phyloP scores from a whole-genome alignment of 2,888 invertebrate genomes.

The Lycocerus yunnanus region DNA sequence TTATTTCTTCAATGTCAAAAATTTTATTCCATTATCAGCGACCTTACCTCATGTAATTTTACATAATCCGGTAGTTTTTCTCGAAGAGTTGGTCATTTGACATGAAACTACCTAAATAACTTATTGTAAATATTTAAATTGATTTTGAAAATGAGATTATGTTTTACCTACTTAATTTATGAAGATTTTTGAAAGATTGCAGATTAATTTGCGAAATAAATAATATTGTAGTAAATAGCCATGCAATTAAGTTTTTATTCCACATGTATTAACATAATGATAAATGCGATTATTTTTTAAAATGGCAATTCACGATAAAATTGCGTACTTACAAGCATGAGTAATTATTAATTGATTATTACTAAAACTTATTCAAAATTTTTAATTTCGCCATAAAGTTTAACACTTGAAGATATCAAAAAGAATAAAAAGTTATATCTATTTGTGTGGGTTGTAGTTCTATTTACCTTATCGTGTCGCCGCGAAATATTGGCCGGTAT shows the following conservation, averaged over 20 bases:
- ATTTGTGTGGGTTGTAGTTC: constrained; percentile 37
- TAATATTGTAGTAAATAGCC: not conserved
- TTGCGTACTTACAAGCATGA: not conserved
- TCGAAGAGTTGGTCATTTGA: not conserved
- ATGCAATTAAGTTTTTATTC: not conserved
- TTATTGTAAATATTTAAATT: too few species aligned
- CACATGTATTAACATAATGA: not conserved
- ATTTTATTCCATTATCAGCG: too few species aligned
- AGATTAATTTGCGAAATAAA: not conserved
- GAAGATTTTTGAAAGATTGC: not conserved
- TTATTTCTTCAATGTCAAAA: too few species aligned
- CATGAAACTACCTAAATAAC: too few species aligned
- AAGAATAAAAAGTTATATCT: constrained; percentile 2
- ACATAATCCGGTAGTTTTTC: too few species aligned
- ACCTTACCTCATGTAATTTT: too few species aligned
- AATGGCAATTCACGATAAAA: not conserved
- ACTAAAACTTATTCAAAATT: not conserved
- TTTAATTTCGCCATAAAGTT: not conserved
- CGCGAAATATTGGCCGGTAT: constrained; percentile 47
- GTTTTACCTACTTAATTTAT: not conserved
- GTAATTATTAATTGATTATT: not conserved
- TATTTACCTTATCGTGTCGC: constrained; percentile 45
- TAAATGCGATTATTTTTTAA: not conserved
- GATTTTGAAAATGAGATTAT: too few species aligned
- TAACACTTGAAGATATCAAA: too few species aligned